Base-by-base conservation (phyloP, 2,113 vertebrate genomes). In the Hippocampus mohnikei region DNA sequence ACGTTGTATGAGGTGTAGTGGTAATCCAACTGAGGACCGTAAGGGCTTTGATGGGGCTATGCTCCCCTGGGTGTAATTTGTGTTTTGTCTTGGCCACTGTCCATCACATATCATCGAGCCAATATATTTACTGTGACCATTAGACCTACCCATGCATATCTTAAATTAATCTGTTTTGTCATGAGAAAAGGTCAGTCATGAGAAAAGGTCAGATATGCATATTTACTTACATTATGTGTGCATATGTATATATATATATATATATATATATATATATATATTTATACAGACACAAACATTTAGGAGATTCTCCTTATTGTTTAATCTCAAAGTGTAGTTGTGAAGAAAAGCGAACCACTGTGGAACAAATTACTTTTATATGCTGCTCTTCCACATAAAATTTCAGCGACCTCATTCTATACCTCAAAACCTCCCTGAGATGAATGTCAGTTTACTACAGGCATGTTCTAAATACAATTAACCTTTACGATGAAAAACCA, bases 131-230 rank as follows among this genome's bases (percentile, higher is more conserved):
- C 44, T 72, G 70, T 58, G 59, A 42, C 68, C 68, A 71, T 84
- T 75, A 77, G 75, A 80, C 13, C 48, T 58, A 72, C 80, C 75
- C 80, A 76, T 80, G 79, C 77, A 84, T 50, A 74, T 64, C 72
- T 65, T 71, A 69, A 77, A 85, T 82, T 78, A 82, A 84, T 82
- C 81, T 67, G 72, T 77, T 80, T 69, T 82, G 76, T 88, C 80
- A 82, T 64, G 64, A 62, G 70, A 76, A 85, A 87, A 88, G 88
- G 85, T 90, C 80, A 77, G 76, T 88, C 80, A 82, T 64, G 64
- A 62, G 70, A 74, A 85, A 87, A 88, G 88, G 85, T 90, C 80
- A 78, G 60, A 62, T 86, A 84, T 82, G 79, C 81, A 88, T 87
- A 85, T 81, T 82, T 78, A 61, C 46, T 37, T 25, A 12, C 27